These are phyloP conservation scores for Cyprinodon brontotheroides DNA, from an alignment of 2,113 vertebrate genomes.

Conservation along the genomic window DNA sequence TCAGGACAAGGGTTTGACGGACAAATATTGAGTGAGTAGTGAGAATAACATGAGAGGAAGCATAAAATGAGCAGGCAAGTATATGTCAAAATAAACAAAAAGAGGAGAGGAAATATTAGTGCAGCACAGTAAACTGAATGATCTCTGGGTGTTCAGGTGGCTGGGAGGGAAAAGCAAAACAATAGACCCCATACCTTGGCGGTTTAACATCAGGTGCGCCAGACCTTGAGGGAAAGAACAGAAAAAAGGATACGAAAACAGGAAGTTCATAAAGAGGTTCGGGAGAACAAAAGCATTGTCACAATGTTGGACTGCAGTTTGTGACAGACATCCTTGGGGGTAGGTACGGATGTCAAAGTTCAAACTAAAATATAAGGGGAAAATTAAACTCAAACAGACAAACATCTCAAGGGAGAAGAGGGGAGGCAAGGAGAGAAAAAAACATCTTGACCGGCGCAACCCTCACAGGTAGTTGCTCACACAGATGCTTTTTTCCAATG, in stretches of 20 bases:
- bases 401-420: constrained; percentile 72
- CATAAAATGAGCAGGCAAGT: constrained; percentile 68
- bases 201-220: constrained; percentile 87
- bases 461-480: constrained; percentile 78
- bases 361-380: constrained; percentile 71
- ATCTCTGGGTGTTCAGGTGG: constrained; percentile 62
- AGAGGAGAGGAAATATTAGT: constrained; percentile 75
- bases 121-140: constrained; percentile 73
- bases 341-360: constrained; percentile 83
- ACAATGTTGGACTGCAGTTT: constrained; percentile 89
- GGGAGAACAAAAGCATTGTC: constrained; percentile 85
- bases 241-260: constrained; percentile 85
- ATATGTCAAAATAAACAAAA: constrained; percentile 49
- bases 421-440: constrained; percentile 77
- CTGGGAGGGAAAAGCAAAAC: constrained; percentile 76
- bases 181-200: constrained; percentile 86
- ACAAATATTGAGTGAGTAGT: constrained; percentile 82
- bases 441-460: constrained; percentile 83
- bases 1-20: constrained; percentile 84
- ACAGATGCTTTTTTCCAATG: constrained; percentile 87
- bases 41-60: constrained; percentile 79
- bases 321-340: constrained; percentile 87
- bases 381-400: constrained; percentile 74
- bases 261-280: constrained; percentile 86
- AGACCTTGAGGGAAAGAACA: constrained; percentile 88